A percentile compares a stretch with the other conserved stretches of the same genome.
phyloP scores from a whole-genome alignment of 2,888 invertebrate species.

The Ganaspis brasiliensis region DNA sequence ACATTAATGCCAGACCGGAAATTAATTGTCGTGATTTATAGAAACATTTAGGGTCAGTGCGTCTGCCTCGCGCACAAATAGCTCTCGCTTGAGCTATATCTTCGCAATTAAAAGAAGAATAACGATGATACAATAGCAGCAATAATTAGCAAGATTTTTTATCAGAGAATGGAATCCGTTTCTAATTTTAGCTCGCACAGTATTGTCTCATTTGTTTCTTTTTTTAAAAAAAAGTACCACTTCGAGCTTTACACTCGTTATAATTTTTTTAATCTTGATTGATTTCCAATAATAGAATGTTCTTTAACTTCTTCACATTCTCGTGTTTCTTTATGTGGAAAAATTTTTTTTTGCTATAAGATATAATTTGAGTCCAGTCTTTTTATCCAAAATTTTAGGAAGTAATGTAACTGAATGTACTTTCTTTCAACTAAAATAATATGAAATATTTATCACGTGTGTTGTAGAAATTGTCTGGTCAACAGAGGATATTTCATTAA shows the following conservation, averaged over 20 bases:
- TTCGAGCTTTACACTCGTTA: neutral
- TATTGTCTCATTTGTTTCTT: neutral
- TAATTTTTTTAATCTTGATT: neutral
- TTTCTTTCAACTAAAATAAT: no score
- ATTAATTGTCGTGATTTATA: constrained; percentile 74
- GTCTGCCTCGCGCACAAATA: constrained; percentile 19
- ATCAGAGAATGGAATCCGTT: neutral
- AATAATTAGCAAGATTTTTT: constrained; percentile 8
- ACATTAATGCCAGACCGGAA: constrained; percentile 67
- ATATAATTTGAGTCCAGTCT: no score
- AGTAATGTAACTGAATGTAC: no score
- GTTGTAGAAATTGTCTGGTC: constrained; percentile 90
- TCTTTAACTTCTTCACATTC: no score
- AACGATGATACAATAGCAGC: constrained; percentile 4
- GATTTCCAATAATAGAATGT: neutral
- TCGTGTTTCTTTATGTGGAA: no score
- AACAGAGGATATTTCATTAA: constrained; percentile 88
- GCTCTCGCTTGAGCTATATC: neutral
- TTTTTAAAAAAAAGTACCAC: neutral
- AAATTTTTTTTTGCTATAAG: no score
- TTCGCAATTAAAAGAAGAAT: constrained; percentile 17
- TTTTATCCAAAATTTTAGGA: no score
- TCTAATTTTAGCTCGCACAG: neutral
- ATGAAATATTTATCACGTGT: constrained; percentile 43
- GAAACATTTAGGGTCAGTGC: constrained; percentile 62